These are phyloP conservation scores for Pararge aegeria DNA, from an alignment of 1,140 invertebrate species.

Conservation along the genomic window DNA sequence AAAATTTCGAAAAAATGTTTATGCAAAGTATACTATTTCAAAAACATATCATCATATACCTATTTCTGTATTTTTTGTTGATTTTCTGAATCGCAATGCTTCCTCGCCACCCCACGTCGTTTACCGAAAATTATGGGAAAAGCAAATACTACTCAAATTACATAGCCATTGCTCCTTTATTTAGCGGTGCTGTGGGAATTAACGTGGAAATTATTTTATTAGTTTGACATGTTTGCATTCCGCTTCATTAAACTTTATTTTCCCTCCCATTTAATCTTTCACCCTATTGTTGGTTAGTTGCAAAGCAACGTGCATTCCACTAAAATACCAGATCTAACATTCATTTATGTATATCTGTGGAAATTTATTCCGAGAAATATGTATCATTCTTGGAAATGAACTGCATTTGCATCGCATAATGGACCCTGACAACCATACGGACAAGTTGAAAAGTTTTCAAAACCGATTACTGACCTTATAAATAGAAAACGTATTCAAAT, in stretches of 20 bases:
- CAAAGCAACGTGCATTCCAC: background rate
- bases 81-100: conserved; percentile 12
- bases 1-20: too few species aligned
- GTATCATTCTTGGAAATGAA: conserved; percentile 4
- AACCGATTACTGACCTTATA: background rate
- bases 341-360: conserved; percentile 1
- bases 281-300: background rate
- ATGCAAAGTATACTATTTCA: too few species aligned
- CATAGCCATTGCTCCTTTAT: conserved; percentile 48
- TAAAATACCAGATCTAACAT: background rate
- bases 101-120: conserved; percentile 42
- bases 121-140: conserved; percentile 73
- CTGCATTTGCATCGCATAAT: background rate
- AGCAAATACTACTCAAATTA: conserved; percentile 67
- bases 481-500: too few species aligned
- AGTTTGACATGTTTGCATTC: conserved; percentile 34
- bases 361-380: conserved; percentile 2
- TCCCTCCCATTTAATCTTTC: conserved; percentile 10
- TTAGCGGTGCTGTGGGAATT: conserved; percentile 43
- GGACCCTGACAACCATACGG: background rate
- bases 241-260: conserved; percentile 29
- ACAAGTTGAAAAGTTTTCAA: conserved; percentile 1
- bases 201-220: conserved; percentile 40
- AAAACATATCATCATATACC: too few species aligned
- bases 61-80: conserved; percentile 4